phyloP scores from a whole-genome alignment of 2,113 vertebrate genomes.

The Sardina pilchardus region DNA sequence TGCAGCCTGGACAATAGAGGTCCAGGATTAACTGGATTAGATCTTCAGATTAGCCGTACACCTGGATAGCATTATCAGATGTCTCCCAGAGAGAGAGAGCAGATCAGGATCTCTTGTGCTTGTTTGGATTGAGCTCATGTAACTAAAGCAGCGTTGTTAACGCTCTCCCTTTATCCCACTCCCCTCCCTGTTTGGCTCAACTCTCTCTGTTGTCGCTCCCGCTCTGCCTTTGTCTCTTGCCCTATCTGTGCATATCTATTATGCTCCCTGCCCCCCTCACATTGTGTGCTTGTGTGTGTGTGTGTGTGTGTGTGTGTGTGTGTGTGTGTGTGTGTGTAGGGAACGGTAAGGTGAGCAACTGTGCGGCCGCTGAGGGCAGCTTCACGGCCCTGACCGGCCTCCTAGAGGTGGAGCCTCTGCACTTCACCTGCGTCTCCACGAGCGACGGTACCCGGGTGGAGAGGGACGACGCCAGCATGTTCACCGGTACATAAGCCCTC shows the following conservation, averaged over 20 bases:
- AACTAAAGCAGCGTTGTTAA: neutral
- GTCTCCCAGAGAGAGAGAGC: neutral
- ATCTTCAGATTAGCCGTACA: neutral
- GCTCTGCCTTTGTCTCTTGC: neutral
- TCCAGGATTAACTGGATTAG: conserved; percentile 1
- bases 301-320: conserved; percentile 1
- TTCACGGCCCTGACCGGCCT: conserved; percentile 97
- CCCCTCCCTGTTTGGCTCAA: neutral
- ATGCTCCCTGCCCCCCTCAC: neutral
- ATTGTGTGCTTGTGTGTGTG: conserved; percentile 26
- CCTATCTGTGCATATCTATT: neutral
- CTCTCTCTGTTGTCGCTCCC: neutral
- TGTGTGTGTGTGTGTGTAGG: conserved; percentile 69
- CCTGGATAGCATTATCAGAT: neutral
- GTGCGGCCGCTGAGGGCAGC: conserved; percentile 95
- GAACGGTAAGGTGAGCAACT: conserved; percentile 91
- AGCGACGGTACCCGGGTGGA: conserved; percentile 99
- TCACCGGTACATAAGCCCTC: conserved; percentile 85
- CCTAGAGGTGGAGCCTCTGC: conserved; percentile 95
- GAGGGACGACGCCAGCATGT: conserved; percentile 99
- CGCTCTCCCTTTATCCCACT: neutral
- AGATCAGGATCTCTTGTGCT: conserved; percentile 3
- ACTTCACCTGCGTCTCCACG: conserved; percentile 98
- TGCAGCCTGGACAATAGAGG: neutral
- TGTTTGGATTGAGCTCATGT: neutral